These are phyloP conservation scores for Ectobius pallidus DNA, from an alignment of 2,888 invertebrate genomes.

Conservation along the genomic window DNA sequence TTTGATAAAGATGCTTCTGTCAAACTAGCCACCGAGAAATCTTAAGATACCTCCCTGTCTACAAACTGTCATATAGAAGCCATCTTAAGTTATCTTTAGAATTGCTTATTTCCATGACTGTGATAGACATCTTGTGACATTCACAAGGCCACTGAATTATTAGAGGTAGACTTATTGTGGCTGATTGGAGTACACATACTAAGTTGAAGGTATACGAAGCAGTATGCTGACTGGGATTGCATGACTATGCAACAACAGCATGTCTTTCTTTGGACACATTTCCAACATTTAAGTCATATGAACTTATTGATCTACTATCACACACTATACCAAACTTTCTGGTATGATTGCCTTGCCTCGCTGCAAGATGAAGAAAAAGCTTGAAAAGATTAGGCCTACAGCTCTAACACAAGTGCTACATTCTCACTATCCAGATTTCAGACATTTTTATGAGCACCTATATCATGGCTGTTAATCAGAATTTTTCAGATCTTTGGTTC, in stretches of 20 bases:
- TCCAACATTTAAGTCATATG: conserved; percentile 98
- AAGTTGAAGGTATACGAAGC: conserved; percentile 97
- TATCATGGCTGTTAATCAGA: conserved; percentile 92
- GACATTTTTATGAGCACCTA: conserved; percentile 75
- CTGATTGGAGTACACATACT: conserved; percentile 98
- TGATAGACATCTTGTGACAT: conserved; percentile 59
- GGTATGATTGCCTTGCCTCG: conserved; percentile 64
- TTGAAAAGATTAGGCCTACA: conserved; percentile 62
- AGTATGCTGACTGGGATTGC: conserved; percentile 91
- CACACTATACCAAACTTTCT: conserved; percentile 63
- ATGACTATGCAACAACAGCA: conserved; percentile 95
- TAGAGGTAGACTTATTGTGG: conserved; percentile 52
- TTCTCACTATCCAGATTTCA: conserved; percentile 66
- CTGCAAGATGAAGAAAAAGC: conserved; percentile 61
- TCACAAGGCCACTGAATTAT: conserved; percentile 58
- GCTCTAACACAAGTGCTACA: conserved; percentile 80
- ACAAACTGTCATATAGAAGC: conserved; percentile 63
- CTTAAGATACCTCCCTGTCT: conserved; percentile 62
- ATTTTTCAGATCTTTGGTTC: conserved; percentile 78
- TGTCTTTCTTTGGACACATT: conserved; percentile 96
- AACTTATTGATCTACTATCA: conserved; percentile 94
- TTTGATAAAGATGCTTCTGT: conserved; percentile 62
- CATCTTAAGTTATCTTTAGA: conserved; percentile 62
- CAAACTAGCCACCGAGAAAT: conserved; percentile 59
- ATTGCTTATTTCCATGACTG: conserved; percentile 65